A percentile compares a stretch with the other conserved stretches of the same genome.
phyloP scores from a whole-genome alignment of 2,888 invertebrate genomes.

The Troides oblongomaculatus region DNA sequence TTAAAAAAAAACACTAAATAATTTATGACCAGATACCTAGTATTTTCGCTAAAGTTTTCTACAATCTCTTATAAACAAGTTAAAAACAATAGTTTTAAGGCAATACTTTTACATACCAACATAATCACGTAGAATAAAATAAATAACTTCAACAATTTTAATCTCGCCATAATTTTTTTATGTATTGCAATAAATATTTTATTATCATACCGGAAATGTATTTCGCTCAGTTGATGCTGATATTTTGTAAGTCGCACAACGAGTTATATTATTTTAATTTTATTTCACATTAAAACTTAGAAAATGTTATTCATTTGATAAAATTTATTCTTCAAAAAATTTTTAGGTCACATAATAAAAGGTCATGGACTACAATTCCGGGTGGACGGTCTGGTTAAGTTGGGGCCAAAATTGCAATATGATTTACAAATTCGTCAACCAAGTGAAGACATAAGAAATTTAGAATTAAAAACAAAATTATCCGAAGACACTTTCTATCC shows the following conservation, averaged over 20 bases:
- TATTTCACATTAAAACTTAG: too few species aligned
- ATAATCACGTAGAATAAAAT: too few species aligned
- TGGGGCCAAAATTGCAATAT: conserved; percentile 48
- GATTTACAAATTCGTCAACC: conserved; percentile 35
- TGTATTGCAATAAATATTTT: conserved; percentile 10
- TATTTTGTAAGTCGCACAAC: conserved; percentile 22
- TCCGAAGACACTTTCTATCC: background rate
- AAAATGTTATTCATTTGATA: too few species aligned
- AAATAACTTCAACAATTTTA: too few species aligned
- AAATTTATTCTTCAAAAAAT: background rate
- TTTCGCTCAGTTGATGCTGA: conserved; percentile 4
- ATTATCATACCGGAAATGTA: conserved; percentile 7
- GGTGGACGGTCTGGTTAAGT: conserved; percentile 45
- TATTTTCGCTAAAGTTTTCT: too few species aligned
- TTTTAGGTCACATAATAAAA: conserved; percentile 31
- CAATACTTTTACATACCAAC: too few species aligned
- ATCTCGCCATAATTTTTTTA: background rate
- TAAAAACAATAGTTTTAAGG: too few species aligned
- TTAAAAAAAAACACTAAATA: too few species aligned
- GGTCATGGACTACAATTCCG: conserved; percentile 36
- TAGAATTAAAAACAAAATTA: conserved; percentile 7
- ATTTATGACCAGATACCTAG: too few species aligned
- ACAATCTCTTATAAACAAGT: too few species aligned
- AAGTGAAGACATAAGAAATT: conserved; percentile 4
- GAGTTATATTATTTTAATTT: background rate